Base-by-base conservation (phyloP, 2,888 invertebrate genomes). In the Anarsia innoxiella region DNA sequence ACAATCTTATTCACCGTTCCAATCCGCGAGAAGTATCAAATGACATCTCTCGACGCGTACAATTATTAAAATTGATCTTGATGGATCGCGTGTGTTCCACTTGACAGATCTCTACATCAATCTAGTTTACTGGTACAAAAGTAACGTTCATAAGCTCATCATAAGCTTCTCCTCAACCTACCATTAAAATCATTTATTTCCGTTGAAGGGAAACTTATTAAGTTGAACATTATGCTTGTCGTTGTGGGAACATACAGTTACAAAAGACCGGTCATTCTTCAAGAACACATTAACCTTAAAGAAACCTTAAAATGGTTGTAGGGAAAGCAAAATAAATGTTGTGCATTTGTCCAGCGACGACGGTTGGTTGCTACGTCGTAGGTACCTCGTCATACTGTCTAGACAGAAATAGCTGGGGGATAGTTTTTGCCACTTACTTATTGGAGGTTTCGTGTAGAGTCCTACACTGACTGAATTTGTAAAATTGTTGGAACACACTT, bases 1-100 rank as follows among this genome's bases (percentile, higher is more conserved):
- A 51, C 56, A 42, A 48, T 45, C 53, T 64, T 62, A 60, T 56
- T 57, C 52, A n/a, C n/a, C n/a, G 11, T n/a, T 13, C 19, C 28
- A 9, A 2, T n/a, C 1, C 2, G 3, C 11, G 27, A 3, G n/a
- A 13, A 16, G n/a, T 34, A 19, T 28, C 16, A 19, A 37, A 16
- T 37, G 9, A 30, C 16, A 27, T 27, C 5, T 37, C 5, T 26
- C 27, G 34, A 34, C 16, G 26, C 15, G 9, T n/a, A 33, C 11
- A 25, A 23, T 31, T n/a, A 5, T 25, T 23, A 9, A 23, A 23
- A 33, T 33, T 23, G 33, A 13, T 32, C 23, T n/a, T n/a, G n/a
- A n/a, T 32, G 6, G 32, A 13, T 32, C 32, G 32, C 32, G 33
- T 26, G 33, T 26, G 33, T 10, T 33, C 26, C 10, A 25, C 15